A percentile compares a stretch with the other conserved stretches of the same genome.
These are phyloP conservation scores for Copidosoma floridanum DNA, from an alignment of 1,140 invertebrate genomes.

Conservation along the genomic window DNA sequence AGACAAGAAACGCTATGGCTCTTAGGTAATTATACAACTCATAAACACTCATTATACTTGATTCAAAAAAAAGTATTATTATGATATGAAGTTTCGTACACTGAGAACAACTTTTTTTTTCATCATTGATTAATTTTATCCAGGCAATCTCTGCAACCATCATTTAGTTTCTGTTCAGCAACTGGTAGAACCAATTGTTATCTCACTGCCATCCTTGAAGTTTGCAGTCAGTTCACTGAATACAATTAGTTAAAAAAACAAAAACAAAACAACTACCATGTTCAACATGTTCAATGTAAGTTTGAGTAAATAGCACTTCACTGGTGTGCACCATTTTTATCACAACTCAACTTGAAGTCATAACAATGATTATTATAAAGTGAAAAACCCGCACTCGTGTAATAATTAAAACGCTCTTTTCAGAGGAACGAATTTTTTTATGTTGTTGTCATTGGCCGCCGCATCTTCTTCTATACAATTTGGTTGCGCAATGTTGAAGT, in stretches of 20 bases:
- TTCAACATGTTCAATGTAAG: not conserved
- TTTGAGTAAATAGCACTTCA: constrained; percentile 15
- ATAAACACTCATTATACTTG: not conserved
- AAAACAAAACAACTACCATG: not conserved
- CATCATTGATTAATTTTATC: constrained; percentile 1
- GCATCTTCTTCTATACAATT: constrained; percentile 70
- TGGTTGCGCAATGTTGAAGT: constrained; percentile 81
- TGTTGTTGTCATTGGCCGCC: not conserved
- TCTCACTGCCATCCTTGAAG: constrained; percentile 27
- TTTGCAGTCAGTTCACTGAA: constrained; percentile 21
- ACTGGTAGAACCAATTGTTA: constrained; percentile 22
- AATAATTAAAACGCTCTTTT: constrained; percentile 33
- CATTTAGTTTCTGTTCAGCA: constrained; percentile 3
- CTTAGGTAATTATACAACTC: constrained; percentile 34
- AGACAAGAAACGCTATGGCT: constrained; percentile 50
- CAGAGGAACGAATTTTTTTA: constrained; percentile 34
- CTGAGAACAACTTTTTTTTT: constrained; percentile 22
- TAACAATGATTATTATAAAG: no score
- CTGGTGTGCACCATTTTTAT: not conserved
- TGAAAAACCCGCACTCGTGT: constrained; percentile 6
- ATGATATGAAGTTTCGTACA: not conserved
- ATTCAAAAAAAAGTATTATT: not conserved
- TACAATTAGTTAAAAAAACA: not conserved
- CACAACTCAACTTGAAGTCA: no score
- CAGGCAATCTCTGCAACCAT: constrained; percentile 45